These are phyloP conservation scores for Cottus gobio DNA, from an alignment of 2,113 vertebrate species.

Conservation along the genomic window DNA sequence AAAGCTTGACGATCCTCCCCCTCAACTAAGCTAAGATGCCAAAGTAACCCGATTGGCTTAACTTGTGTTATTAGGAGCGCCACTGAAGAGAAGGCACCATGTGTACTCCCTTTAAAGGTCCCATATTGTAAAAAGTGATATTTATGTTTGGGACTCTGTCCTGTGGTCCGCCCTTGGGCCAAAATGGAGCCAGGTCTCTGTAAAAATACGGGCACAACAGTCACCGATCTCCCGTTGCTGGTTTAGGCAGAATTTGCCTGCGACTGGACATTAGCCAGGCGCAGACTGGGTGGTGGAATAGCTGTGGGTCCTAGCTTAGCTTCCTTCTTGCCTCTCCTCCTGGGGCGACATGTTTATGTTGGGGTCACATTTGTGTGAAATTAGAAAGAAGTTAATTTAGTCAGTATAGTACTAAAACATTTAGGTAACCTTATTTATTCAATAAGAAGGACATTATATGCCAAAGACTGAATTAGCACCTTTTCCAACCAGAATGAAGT, in stretches of 20 bases:
- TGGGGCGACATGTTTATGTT: neutral
- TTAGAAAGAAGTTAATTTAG: neutral
- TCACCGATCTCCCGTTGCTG: neutral
- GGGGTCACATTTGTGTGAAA: neutral
- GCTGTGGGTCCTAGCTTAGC: neutral
- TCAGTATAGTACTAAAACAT: neutral
- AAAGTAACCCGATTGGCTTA: slow-evolving; percentile 30
- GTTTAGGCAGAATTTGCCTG: neutral
- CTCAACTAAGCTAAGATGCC: slow-evolving; percentile 28
- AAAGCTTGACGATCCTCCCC: slow-evolving; percentile 35
- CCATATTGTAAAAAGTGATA: neutral
- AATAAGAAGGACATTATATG: neutral
- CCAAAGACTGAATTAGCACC: neutral
- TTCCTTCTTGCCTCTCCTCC: neutral
- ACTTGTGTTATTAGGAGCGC: slow-evolving; percentile 20
- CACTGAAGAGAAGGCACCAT: slow-evolving; percentile 8
- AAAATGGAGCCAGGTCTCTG: neutral
- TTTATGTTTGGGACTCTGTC: neutral
- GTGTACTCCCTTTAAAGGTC: neutral
- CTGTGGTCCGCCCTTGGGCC: neutral
- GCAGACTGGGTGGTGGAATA: neutral
- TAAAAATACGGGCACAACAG: neutral
- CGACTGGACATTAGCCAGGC: neutral
- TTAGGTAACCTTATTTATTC: neutral
- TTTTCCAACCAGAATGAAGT: neutral